These are phyloP conservation scores for Picus viridis DNA, from an alignment of 2,797 vertebrate genomes.

Conservation along the genomic window DNA sequence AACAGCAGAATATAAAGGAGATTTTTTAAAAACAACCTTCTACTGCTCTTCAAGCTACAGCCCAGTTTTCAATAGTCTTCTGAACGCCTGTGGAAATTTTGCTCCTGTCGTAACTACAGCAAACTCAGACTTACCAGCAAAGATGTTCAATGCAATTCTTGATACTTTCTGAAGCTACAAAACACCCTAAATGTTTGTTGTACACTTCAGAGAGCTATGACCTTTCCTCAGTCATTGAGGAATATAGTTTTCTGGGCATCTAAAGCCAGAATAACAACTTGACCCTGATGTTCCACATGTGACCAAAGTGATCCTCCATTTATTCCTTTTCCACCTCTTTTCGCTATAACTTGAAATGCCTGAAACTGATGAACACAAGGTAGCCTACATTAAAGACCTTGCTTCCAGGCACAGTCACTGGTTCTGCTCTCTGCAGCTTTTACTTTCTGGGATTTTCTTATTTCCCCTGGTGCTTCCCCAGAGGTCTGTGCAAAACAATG, in stretches of 20 bases:
- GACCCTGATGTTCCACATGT: not conserved
- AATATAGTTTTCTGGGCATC: not conserved
- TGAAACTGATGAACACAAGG: not conserved
- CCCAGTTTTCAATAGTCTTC: not conserved
- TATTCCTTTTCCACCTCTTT: not conserved
- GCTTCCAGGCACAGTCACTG: not conserved
- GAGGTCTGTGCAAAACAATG: not conserved
- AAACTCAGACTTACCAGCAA: not conserved
- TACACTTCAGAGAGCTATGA: not conserved
- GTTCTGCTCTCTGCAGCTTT: not conserved
- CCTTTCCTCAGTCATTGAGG: not conserved
- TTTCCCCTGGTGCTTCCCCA: not conserved
- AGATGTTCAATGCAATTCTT: not conserved
- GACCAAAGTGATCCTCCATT: not conserved
- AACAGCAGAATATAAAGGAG: not conserved
- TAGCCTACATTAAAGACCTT: not conserved
- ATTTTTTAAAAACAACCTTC: not conserved
- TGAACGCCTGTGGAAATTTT: not conserved
- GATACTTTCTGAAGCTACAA: not conserved
- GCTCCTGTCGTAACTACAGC: not conserved
- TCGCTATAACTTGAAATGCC: not conserved
- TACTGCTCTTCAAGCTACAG: not conserved
- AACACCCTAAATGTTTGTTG: not conserved
- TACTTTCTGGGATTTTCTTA: not conserved
- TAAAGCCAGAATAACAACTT: not conserved